Percentiles rank a stretch among this genome's conserved stretches.
Conservation (phyloP, 35 echinoderm and acorn worm genomes). For the Ophiothrix spiculata region DNA sequence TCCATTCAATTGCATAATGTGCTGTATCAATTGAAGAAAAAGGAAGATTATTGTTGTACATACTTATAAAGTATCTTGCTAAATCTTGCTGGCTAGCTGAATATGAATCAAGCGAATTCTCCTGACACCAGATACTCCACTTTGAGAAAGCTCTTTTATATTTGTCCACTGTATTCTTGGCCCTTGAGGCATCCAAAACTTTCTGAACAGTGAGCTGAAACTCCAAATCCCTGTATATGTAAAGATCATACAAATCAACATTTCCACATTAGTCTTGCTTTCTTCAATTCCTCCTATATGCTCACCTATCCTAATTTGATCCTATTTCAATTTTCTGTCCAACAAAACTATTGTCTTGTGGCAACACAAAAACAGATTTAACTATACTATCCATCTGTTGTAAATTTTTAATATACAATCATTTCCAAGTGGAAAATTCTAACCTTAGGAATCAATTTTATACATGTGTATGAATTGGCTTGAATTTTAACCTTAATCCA, state of each 20-base stretch:
- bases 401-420: too few relatives aligned
- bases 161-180: background rate
- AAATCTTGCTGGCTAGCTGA: background rate
- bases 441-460: too few relatives aligned
- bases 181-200: constrained; percentile 11
- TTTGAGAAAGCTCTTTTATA: background rate
- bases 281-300: too few relatives aligned
- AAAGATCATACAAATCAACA: background rate
- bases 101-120: background rate
- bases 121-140: background rate
- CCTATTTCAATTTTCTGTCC: background rate
- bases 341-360: too few relatives aligned
- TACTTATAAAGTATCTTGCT: background rate
- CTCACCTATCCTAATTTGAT: background rate
- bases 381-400: background rate
- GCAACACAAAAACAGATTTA: background rate
- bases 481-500: too few relatives aligned
- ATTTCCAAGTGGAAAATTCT: too few relatives aligned
- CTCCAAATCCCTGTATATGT: background rate
- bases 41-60: background rate
- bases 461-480: too few relatives aligned
- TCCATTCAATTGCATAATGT: background rate
- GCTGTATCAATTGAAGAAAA: background rate
- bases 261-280: too few relatives aligned
- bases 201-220: background rate